Conservation (phyloP, 2,888 invertebrate genomes). For the Chaetogeoica ovagalla region DNA sequence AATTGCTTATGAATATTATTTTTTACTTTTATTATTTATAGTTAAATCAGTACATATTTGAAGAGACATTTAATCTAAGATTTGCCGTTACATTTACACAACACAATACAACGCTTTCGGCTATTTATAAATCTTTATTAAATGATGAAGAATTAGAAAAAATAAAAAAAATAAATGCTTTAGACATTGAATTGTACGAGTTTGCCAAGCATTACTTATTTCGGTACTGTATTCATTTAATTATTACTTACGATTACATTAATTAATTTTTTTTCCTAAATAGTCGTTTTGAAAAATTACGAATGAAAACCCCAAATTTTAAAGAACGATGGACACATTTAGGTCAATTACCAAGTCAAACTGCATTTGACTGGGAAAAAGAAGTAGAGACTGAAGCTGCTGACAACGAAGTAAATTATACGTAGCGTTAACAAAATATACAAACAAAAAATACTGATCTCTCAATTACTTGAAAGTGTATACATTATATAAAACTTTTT, state of each 20-base stretch:
- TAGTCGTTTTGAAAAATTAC: conserved; percentile 76
- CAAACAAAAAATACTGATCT: conserved; percentile 15
- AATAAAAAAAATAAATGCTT: conserved; percentile 78
- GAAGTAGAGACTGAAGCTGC: conserved; percentile 55
- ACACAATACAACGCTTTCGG: conserved; percentile 87
- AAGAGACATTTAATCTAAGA: conserved; percentile 87
- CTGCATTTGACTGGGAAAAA: conserved; percentile 79
- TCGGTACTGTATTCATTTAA: conserved; percentile 61
- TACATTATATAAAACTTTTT: not conserved
- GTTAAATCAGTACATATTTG: conserved; percentile 91
- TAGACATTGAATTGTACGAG: conserved; percentile 91
- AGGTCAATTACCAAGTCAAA: conserved; percentile 76
- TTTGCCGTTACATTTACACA: conserved; percentile 90
- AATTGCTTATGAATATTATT: not conserved
- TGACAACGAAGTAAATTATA: conserved; percentile 49
- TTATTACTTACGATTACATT: conserved; percentile 56
- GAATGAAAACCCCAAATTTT: conserved; percentile 79
- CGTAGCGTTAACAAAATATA: conserved; percentile 25
- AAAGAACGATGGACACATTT: conserved; percentile 80
- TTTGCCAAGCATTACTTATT: conserved; percentile 89
- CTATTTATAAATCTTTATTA: conserved; percentile 77
- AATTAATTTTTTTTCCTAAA: not conserved
- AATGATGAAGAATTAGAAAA: conserved; percentile 73
- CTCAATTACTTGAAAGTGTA: conserved; percentile 11
- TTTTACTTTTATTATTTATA: conserved; percentile 58